Evolutionary conservation across 2,113 vertebrate genomes (phyloP).

Genomic region (Sialia sialis): DNA sequence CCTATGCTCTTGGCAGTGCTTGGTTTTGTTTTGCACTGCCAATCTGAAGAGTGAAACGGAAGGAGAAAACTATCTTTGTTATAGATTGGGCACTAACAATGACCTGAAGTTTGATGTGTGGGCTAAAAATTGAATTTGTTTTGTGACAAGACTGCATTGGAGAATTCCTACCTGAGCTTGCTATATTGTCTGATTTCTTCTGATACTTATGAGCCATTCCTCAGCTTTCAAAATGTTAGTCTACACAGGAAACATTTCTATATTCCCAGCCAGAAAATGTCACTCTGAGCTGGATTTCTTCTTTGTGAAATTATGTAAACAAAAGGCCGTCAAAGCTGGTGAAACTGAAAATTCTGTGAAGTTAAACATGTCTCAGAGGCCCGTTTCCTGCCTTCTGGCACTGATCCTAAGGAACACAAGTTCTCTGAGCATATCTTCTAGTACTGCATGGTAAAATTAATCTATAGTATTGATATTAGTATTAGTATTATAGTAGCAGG

Average conservation of each 20-base stretch:
- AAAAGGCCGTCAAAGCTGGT: background rate
- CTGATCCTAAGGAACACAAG: background rate
- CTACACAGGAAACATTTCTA: background rate
- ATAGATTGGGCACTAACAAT: background rate
- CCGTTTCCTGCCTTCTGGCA: slow-evolving; percentile 11
- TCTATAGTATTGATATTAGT: background rate
- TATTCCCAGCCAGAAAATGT: slow-evolving; percentile 10
- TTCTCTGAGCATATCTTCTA: background rate
- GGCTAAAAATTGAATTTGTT: background rate
- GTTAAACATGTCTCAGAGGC: background rate
- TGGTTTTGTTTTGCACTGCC: background rate
- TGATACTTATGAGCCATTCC: background rate
- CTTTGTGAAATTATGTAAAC: slow-evolving; percentile 28
- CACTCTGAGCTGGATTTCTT: background rate
- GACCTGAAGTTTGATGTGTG: background rate
- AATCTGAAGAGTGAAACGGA: background rate
- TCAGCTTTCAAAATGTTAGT: slow-evolving; percentile 16
- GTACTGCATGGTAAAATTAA: background rate
- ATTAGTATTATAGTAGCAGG: background rate
- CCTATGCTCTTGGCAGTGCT: background rate
- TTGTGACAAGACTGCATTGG: background rate
- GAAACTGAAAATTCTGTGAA: background rate
- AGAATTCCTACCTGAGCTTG: background rate
- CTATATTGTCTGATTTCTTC: background rate
- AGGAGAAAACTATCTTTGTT: background rate